A percentile compares a stretch with the other conserved stretches of the same genome.
Evolutionary conservation across 2,113 vertebrate species (phyloP).

Genomic region (Rhynchopsitta pachyrhyncha): DNA sequence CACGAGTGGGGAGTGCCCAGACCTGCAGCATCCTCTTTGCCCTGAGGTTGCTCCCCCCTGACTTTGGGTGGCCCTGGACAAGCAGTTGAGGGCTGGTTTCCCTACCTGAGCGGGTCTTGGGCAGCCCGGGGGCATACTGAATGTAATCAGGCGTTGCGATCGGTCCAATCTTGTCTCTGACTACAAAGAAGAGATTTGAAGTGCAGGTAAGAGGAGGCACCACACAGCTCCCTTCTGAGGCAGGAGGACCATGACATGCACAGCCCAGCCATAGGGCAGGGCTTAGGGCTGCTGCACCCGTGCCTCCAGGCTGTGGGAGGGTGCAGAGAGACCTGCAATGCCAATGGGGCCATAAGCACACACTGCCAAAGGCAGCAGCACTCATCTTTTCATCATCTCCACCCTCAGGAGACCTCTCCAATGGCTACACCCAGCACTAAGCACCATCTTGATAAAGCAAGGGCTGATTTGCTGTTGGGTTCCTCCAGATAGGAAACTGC

Average conservation of each 20-base stretch:
- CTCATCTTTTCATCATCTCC: not conserved
- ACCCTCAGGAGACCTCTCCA: not conserved
- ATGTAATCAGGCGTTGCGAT: constrained; percentile 97
- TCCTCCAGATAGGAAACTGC: not conserved
- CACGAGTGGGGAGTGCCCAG: not conserved
- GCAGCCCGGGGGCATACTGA: constrained; percentile 92
- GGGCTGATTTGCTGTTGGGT: not conserved
- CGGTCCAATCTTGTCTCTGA: constrained; percentile 94
- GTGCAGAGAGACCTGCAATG: not conserved
- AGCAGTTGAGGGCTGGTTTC: not conserved
- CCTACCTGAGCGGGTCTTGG: constrained; percentile 97
- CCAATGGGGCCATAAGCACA: not conserved
- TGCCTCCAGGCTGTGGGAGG: fast-evolving
- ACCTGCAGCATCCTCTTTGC: not conserved
- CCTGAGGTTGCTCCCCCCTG: not conserved
- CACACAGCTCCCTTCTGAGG: not conserved
- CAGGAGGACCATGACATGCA: not conserved
- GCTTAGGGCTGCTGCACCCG: not conserved
- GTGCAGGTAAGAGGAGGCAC: not conserved
- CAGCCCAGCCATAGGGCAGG: not conserved
- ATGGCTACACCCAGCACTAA: not conserved
- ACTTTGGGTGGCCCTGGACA: not conserved
- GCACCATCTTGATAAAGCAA: not conserved
- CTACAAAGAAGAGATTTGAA: constrained; percentile 61
- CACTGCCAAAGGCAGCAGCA: not conserved